Percentiles rank a stretch among this genome's conserved stretches.
These are phyloP conservation scores for Etheostoma spectabile DNA, from an alignment of 2,113 vertebrate genomes.

Conservation along the genomic window DNA sequence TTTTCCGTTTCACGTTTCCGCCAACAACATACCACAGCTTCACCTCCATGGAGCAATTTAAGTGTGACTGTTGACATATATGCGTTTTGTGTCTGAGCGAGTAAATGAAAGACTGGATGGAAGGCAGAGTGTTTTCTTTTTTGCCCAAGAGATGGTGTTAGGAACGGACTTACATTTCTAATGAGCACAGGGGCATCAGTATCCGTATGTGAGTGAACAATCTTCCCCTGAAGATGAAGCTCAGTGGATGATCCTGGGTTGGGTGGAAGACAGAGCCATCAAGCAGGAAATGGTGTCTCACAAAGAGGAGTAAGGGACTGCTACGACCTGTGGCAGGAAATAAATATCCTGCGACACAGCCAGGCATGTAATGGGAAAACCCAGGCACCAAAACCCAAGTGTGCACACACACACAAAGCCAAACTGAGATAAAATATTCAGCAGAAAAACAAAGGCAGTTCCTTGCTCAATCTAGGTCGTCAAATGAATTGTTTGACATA, in stretches of 20 bases:
- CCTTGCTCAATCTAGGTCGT: not conserved
- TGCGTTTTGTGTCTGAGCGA: constrained; percentile 18
- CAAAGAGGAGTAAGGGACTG: constrained; percentile 25
- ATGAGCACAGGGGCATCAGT: constrained; percentile 49
- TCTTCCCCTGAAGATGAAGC: constrained; percentile 32
- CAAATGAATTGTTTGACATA: not conserved
- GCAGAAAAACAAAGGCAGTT: constrained; percentile 12
- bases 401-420: not conserved
- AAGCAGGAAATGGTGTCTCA: constrained; percentile 64
- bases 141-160: constrained; percentile 44
- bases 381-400: constrained; percentile 42
- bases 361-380: constrained; percentile 69
- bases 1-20: not conserved
- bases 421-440: constrained; percentile 16
- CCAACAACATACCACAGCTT: constrained; percentile 1
- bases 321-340: constrained; percentile 48
- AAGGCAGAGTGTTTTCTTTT: constrained; percentile 14
- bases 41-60: constrained; percentile 28
- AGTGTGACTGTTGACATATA: constrained; percentile 42
- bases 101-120: constrained; percentile 7
- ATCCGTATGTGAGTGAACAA: constrained; percentile 41
- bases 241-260: constrained; percentile 25
- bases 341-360: constrained; percentile 62
- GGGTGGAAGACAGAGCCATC: constrained; percentile 44
- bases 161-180: constrained; percentile 52